Base-by-base conservation (phyloP, 2,113 vertebrate genomes). In the Brienomyrus longianalis region DNA sequence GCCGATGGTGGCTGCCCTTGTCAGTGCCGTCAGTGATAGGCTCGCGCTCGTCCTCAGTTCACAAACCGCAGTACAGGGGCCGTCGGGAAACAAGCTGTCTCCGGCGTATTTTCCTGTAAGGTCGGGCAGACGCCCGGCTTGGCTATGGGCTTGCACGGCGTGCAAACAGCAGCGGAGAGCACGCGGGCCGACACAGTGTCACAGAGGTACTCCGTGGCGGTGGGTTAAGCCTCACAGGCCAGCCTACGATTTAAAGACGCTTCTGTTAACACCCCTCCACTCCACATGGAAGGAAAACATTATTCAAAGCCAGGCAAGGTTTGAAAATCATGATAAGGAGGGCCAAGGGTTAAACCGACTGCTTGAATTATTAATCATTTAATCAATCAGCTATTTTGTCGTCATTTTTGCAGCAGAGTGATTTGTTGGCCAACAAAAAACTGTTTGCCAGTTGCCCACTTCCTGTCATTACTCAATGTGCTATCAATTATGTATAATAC, bases 101-200 rank as follows among this genome's bases (percentile, higher is more conserved):
- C 89, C 87, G 92, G 62, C 83, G 50, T 50, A 74, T 94, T 93
- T 93, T 91, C 92, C 85, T 93, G 95, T 93, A 93, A 93, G 92
- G n/a, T 70, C 27, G 62, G 10, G 27, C 62, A n/a, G 91, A 93
- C 92, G 90, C 90, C 66, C 93, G 95, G 74, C 74, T 80, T 1
- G 17, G 62, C n/a, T 66, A 5, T 31, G 31, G 27, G 70, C 3
- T 27, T 17, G n/a, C 9, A 31, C 1, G 66, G 31, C 15, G 66
- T 70, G 27, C 15, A 31, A 77, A 39, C 70, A 23, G 31, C 70
- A 66, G 62, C 62, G 9, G 3, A 11, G n/a, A 66, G 62, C n/a
- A 66, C 3, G 3, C n/a, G 1, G n/a, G 62, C 62, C 10, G 31
- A 31, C 62, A 27, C 62, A 27, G 62, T 0, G 89, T 93, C 94